Conservation (phyloP, 2,888 invertebrate species). For the Drosophila demipolita region DNA sequence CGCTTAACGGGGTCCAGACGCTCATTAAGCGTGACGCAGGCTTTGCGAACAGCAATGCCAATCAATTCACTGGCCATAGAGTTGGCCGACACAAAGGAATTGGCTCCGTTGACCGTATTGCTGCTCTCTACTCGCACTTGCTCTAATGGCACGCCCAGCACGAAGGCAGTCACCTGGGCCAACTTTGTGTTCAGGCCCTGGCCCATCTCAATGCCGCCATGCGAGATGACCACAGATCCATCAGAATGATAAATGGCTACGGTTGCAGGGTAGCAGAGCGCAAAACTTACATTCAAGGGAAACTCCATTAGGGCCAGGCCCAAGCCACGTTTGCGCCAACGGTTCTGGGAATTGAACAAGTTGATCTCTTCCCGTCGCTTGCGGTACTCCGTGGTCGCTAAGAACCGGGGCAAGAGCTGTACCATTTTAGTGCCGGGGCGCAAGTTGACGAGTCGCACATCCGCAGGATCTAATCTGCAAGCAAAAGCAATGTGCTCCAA, state of each 20-base stretch:
- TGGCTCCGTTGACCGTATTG: conserved; percentile 86
- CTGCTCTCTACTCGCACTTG: conserved; percentile 48
- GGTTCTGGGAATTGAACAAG: conserved; percentile 89
- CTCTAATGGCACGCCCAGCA: conserved; percentile 86
- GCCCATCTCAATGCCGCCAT: conserved; percentile 91
- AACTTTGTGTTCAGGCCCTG: conserved; percentile 90
- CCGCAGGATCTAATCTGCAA: conserved; percentile 87
- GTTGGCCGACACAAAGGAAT: conserved; percentile 87
- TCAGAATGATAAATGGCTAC: conserved; percentile 90
- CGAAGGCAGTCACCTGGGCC: conserved; percentile 90
- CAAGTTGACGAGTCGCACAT: conserved; percentile 87
- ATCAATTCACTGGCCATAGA: conserved; percentile 88
- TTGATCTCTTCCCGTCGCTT: conserved; percentile 86
- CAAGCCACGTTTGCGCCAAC: conserved; percentile 93
- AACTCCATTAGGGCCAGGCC: conserved; percentile 88
- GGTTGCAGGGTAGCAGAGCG: conserved; percentile 86
- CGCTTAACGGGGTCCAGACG: conserved; percentile 87
- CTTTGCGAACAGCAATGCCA: conserved; percentile 87
- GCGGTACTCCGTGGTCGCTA: conserved; percentile 86
- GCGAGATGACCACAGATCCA: conserved; percentile 89
- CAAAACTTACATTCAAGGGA: conserved; percentile 31
- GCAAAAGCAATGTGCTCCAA: conserved; percentile 88
- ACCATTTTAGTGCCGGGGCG: conserved; percentile 81
- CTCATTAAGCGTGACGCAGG: conserved; percentile 87
- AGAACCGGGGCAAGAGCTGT: conserved; percentile 86